Evolutionary conservation across 2,888 invertebrate species (phyloP).

Genomic region (Exocentrus adspersus): DNA sequence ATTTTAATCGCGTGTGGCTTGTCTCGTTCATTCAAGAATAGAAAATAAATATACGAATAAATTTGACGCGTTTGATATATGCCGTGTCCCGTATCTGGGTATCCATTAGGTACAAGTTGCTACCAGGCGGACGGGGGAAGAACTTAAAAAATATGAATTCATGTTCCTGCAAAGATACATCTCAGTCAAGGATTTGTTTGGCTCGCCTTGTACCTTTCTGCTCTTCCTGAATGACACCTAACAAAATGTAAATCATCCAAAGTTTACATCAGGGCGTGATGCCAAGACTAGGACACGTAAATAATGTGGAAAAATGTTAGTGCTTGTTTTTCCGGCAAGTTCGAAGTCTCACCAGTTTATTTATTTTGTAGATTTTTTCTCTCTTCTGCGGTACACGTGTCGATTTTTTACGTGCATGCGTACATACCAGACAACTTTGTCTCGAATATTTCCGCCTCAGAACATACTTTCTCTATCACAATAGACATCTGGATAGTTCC

Average conservation of each 20-base stretch:
- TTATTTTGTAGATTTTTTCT: slow-evolving; percentile 8
- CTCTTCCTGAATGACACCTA: slow-evolving; percentile 15
- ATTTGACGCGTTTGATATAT: too few species aligned
- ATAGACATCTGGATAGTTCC: slow-evolving; percentile 19
- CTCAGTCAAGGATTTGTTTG: too few species aligned
- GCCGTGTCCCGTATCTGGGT: too few species aligned
- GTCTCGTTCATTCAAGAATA: too few species aligned
- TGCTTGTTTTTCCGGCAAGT: slow-evolving; percentile 20
- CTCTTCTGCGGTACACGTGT: slow-evolving; percentile 9
- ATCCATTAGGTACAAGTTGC: too few species aligned
- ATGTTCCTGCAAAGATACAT: too few species aligned
- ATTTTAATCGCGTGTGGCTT: too few species aligned
- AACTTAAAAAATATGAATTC: too few species aligned
- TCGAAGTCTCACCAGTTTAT: background rate
- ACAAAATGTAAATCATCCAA: slow-evolving; percentile 24
- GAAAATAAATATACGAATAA: too few species aligned
- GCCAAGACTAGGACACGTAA: slow-evolving; percentile 18
- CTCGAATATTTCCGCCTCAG: background rate
- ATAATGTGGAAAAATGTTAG: slow-evolving; percentile 11
- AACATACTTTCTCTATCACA: background rate
- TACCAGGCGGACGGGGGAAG: too few species aligned
- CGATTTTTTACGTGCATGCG: background rate
- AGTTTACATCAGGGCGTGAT: slow-evolving; percentile 12
- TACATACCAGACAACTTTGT: background rate
- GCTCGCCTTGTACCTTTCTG: too few species aligned